Base-by-base conservation (phyloP, 1,140 invertebrate genomes). In the Coelopa frigida region DNA sequence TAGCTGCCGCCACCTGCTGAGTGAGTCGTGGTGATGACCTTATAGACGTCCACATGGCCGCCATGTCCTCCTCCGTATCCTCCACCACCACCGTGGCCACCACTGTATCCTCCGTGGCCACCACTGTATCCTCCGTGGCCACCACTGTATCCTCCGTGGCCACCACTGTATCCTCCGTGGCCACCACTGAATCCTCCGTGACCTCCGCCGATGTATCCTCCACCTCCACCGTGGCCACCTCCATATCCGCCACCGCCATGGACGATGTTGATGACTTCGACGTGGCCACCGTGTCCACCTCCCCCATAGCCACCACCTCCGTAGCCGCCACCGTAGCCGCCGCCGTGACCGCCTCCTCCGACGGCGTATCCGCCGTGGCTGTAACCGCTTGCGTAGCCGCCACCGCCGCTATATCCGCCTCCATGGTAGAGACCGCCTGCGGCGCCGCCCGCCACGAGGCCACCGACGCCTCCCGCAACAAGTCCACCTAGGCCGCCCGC, bases 1-100 rank as follows among this genome's bases (percentile, higher is more conserved):
- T 48, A 45, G 22, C 54, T 46, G 8, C 50, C 46, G 11, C 44
- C 48, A 6, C 31, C 38, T 4, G 38, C 46, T 18, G 7, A 3
- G 14, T 32, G 4, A 21, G 17, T 10, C 14, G 37, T 39, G 21
- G 37, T 39, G 7, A 39, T 39, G 37, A 39, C 37, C 24, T 42
- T 42, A 12, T 48, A 51, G 12, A 56, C 54, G 11, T 53, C 52
- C 5, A 53, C 51, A 5, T 54, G 40, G 31, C 33, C 33, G 14
- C 33, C 33, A 41, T 41, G 22, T 4, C 45, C 35, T 10, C 44
- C 35, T 4, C 44, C 24, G 15, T 37, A 23, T 12, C 32, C 20
- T 17, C 46, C 45, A 2, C 46, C 47, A 24, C 39, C 14, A 23
- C 31, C 24, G 14, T 41, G 51, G 31, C 42, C 42, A 12, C 54